These are phyloP conservation scores for Mechanitis mazaeus DNA, from an alignment of 2,888 invertebrate species.

Conservation along the genomic window DNA sequence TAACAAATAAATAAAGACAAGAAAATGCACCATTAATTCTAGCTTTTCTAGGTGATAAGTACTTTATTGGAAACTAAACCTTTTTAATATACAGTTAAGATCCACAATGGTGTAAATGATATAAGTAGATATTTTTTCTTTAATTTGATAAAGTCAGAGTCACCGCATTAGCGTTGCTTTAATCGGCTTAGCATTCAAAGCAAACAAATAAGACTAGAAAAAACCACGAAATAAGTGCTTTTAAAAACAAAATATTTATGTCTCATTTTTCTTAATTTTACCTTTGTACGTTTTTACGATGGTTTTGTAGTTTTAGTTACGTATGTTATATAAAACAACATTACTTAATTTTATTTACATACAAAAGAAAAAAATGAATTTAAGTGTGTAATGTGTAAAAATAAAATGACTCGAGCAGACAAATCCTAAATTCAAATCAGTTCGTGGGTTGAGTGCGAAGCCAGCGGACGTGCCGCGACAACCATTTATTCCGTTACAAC, in stretches of 20 bases:
- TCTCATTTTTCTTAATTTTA: too few relatives aligned
- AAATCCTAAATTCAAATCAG: constrained; percentile 73
- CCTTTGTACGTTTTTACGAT: too few relatives aligned
- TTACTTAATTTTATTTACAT: too few relatives aligned
- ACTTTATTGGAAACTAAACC: constrained; percentile 14
- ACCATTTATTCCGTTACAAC: constrained; percentile 67
- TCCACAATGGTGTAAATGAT: constrained; percentile 11
- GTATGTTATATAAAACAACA: too few relatives aligned
- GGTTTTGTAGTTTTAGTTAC: too few relatives aligned
- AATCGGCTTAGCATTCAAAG: constrained; percentile 61
- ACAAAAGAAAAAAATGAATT: too few relatives aligned
- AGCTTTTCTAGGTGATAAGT: constrained; percentile 18
- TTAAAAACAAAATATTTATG: neutral
- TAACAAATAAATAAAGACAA: constrained; percentile 34
- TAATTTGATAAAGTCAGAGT: constrained; percentile 46
- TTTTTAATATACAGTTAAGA: neutral
- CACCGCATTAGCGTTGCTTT: constrained; percentile 55
- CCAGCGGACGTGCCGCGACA: constrained; percentile 59
- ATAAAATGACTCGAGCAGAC: constrained; percentile 48
- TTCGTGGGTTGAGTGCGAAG: constrained; percentile 68
- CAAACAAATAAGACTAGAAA: constrained; percentile 41
- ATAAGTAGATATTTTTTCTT: constrained; percentile 35
- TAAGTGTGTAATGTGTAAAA: constrained; percentile 12
- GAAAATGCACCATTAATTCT: constrained; percentile 35
- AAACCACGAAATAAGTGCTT: neutral